Base-by-base conservation (phyloP, 2,113 vertebrate genomes). In the Picathartes gymnocephalus region DNA sequence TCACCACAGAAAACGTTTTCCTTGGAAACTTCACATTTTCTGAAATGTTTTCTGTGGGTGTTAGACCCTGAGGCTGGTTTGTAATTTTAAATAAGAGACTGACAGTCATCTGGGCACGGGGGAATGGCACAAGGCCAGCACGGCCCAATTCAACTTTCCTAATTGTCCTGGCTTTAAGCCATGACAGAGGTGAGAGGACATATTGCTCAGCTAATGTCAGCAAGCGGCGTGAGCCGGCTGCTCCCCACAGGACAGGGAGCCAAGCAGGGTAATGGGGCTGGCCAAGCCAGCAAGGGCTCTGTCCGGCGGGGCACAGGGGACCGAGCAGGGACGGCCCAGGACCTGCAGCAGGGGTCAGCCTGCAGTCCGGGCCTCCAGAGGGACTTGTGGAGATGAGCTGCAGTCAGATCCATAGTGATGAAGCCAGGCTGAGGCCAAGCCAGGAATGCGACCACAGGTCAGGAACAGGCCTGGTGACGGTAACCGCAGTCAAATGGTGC, bases 161-260 rank as follows among this genome's bases (percentile, higher is more conserved):
- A 37, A 56, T 60, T 87, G 56, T 31, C 28, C 51, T 72, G 66
- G 53, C 48, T 64, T 86, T 47, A 17, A 9, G 54, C 86, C 54
- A 9, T 37, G 53, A 44, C 5, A 9, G 27, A 42, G 77, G 37
- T 33, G 60, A n/a, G 64, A 86, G 35, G 60, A 45, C 54, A 22
- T 40, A 10, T 51, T 86, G 50, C 37, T n/a, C 23, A 33, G 45
- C 24, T 27, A 39, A 13, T 23, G 66, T 69, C 82, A 86, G 62
- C 45, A 48, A 69, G 62, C 5, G 3, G 53, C 1, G 0, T 4
- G 4, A 25, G 8, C 31, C 2, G 2, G 62, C 66, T 88, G 53
- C 57, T 92, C 5, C 44, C 21, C 1, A 0, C 2, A 1, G n/a
- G 47, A 61, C 18, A 11, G 35, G 44, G 24, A 79, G 57, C 65